Evolutionary conservation across 2,888 invertebrate genomes (phyloP), one percentile per base, ranked within the genome.

Genomic region (Fragum sueziense): DNA sequence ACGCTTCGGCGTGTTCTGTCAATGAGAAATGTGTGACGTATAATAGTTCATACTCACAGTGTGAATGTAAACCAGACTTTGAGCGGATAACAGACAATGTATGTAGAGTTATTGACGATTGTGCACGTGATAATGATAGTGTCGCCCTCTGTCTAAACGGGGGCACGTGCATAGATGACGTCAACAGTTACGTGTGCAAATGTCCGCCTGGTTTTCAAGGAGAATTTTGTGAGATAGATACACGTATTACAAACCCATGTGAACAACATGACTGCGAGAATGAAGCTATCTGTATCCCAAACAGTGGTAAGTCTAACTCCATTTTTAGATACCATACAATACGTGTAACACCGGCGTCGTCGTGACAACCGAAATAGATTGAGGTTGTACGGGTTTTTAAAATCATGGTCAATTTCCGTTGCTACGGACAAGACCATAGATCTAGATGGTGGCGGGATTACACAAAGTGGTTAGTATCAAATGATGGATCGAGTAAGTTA

Each of bases 61-160:
- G 89, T 75, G 73, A 81, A 61, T 89, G 89, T 70, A 81, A 84
- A 52, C 31, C 61, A 11, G 88, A 87, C 33, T 88, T 83, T 70
- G 59, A 62, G 37, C 82, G 84, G 1, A 79, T 85, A 74, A 29
- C 14, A 31, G 84, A 86, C 17, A 81, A 77, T 57, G 22, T 59
- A 1, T 89, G 89, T 74, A 68, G 70, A 51, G 71, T 75, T 33
- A 75, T 82, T 17, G 79, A 87, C 67, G 76, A 88, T 69, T 89
- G 89, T 72, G n/a, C 20, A 17, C 14, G 57, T 25, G 41, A 27
- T 20, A 68, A 62, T 14, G 62, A 57, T 22, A 51, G 57, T 20
- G 54, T 29, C 9, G 27, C n/a, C 2, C 52, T 68, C 17, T 88
- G 89, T 74, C 25, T 70, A 22, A 85, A 65, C 20, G 65, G 65